A percentile compares a stretch with the other conserved stretches of the same genome.
Conservation (phyloP, 64 coral and sea anemone genomes). For the Pachyseris speciosa region DNA sequence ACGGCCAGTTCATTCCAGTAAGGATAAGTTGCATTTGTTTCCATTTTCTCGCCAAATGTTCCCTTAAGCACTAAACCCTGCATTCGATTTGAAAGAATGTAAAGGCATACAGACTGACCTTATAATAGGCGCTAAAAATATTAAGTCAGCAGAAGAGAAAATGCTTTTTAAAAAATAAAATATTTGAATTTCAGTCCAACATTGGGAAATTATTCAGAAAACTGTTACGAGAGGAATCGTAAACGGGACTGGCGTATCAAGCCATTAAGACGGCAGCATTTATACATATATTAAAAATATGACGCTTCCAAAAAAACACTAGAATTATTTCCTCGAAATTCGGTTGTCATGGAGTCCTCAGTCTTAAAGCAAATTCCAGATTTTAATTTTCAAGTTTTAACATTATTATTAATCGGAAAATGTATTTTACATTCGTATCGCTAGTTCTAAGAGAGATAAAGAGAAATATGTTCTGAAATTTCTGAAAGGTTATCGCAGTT, state of each 20-base stretch:
- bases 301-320: constrained; percentile 23
- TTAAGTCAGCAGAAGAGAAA: background rate
- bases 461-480: too few relatives aligned
- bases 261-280: constrained; percentile 22
- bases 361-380: background rate
- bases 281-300: constrained; percentile 57
- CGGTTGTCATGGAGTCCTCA: constrained; percentile 35
- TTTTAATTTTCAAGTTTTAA: background rate
- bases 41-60: background rate
- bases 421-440: background rate
- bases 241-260: background rate
- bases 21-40: background rate
- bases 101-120: background rate
- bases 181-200: background rate
- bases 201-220: background rate
- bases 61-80: background rate
- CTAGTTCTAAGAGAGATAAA: too few relatives aligned
- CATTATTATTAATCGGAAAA: background rate
- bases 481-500: background rate
- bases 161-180: background rate
- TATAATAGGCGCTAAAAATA: background rate
- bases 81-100: background rate
- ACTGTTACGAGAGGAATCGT: constrained; percentile 18
- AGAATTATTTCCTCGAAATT: constrained; percentile 44
- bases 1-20: background rate